A percentile compares a stretch with the other conserved stretches of the same genome.
These are phyloP conservation scores for Nylanderia fulva DNA, from an alignment of 1,140 invertebrate species.

Conservation along the genomic window DNA sequence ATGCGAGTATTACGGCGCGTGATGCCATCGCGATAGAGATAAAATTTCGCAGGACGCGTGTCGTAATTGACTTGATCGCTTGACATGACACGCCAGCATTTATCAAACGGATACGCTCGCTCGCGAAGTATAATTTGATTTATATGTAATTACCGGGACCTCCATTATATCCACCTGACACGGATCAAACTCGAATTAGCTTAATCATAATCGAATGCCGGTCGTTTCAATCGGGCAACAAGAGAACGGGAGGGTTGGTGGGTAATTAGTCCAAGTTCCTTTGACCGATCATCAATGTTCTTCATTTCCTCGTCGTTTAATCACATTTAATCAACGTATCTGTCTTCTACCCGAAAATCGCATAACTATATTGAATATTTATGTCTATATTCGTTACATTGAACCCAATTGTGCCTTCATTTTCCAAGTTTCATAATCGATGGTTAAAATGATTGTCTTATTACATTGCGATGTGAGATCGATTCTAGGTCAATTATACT, in stretches of 20 bases:
- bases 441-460: not conserved
- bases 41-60: constrained; percentile 62
- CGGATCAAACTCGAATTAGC: constrained; percentile 84
- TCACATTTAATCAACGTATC: not conserved
- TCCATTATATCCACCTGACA: constrained; percentile 83
- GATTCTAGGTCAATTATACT: not conserved
- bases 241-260: not conserved
- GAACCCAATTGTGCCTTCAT: no score
- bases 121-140: constrained; percentile 80
- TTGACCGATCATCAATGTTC: constrained; percentile 69
- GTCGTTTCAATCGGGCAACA: constrained; percentile 67
- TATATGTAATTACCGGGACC: constrained; percentile 81
- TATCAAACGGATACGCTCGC: constrained; percentile 72
- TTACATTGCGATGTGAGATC: not conserved
- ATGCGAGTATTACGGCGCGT: constrained; percentile 25
- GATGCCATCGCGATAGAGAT: constrained; percentile 53
- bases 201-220: constrained; percentile 82
- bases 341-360: not conserved
- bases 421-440: not conserved
- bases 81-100: constrained; percentile 71
- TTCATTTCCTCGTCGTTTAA: constrained; percentile 62
- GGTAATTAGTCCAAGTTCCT: constrained; percentile 73
- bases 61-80: constrained; percentile 73
- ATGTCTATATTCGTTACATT: not conserved
- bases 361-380: no score